A percentile compares a stretch with the other conserved stretches of the same genome.
phyloP scores from a whole-genome alignment of 92 coral and sea anemone genomes.

The Zoanthus solanderi region DNA sequence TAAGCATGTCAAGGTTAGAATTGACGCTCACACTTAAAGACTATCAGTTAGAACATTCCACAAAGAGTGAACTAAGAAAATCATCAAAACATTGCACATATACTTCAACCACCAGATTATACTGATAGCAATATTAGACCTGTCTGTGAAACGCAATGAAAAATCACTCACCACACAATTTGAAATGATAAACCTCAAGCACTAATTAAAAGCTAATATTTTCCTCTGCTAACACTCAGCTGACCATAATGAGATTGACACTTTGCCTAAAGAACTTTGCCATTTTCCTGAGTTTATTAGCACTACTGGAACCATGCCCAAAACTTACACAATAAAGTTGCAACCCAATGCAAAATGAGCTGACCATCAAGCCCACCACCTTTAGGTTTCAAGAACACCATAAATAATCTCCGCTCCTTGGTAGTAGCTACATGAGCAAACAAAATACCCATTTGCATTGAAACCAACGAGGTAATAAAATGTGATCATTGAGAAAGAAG shows the following conservation, averaged over 20 bases:
- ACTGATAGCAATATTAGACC: not conserved
- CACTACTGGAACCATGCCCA: constrained; percentile 9
- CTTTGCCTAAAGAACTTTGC: constrained; percentile 39
- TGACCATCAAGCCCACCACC: not conserved
- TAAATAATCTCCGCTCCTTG: constrained; percentile 7
- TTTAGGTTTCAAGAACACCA: not conserved
- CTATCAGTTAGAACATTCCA: too few relatives aligned
- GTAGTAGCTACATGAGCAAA: constrained; percentile 6
- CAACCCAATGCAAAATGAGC: constrained; percentile 4
- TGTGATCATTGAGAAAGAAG: too few relatives aligned
- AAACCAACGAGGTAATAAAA: too few relatives aligned
- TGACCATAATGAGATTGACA: constrained; percentile 27
- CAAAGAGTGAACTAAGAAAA: too few relatives aligned
- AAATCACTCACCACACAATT: constrained; percentile 1
- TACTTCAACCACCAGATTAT: constrained; percentile 14
- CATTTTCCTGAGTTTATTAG: constrained; percentile 6
- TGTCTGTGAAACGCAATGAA: constrained; percentile 29
- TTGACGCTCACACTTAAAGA: too few relatives aligned
- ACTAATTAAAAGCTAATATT: constrained; percentile 45
- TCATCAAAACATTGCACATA: too few relatives aligned
- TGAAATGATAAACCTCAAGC: constrained; percentile 32
- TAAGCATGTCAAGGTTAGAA: too few relatives aligned
- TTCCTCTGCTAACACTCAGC: constrained; percentile 43
- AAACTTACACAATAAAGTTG: constrained; percentile 16
- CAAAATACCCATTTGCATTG: too few relatives aligned